Evolutionary conservation across 2,113 vertebrate genomes (phyloP).

Genomic region (Microcebus lehilahytsara): DNA sequence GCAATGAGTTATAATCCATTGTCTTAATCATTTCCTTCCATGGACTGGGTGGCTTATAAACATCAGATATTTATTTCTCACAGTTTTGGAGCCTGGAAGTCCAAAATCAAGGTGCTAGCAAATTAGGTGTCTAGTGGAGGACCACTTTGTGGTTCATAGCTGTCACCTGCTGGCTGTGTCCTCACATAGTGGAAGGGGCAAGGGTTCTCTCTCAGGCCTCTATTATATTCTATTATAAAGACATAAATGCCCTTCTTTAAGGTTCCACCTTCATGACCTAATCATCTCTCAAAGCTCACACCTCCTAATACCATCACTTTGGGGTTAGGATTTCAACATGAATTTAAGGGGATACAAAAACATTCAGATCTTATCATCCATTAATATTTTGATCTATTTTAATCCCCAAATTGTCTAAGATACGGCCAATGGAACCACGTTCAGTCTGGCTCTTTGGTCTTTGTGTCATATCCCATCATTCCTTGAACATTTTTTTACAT

Average conservation of each 20-base stretch:
- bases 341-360: not conserved
- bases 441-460: not conserved
- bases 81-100: not conserved
- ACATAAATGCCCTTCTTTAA: not conserved
- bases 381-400: not conserved
- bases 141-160: not conserved
- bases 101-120: not conserved
- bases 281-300: not conserved
- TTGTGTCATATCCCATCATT: not conserved
- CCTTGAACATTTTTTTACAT: not conserved
- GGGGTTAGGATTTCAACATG: not conserved
- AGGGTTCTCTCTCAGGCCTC: accelerated
- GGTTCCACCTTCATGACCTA: not conserved
- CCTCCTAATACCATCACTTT: not conserved
- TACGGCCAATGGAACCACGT: not conserved
- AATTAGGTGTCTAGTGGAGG: not conserved
- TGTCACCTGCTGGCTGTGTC: not conserved
- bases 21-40: not conserved
- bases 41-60: not conserved
- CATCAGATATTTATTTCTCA: not conserved
- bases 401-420: not conserved
- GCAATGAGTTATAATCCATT: not conserved
- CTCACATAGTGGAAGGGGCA: not conserved
- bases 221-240: not conserved
- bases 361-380: not conserved